Base-by-base conservation (phyloP, 2,888 invertebrate species). In the Acanthosepion lycidas region DNA sequence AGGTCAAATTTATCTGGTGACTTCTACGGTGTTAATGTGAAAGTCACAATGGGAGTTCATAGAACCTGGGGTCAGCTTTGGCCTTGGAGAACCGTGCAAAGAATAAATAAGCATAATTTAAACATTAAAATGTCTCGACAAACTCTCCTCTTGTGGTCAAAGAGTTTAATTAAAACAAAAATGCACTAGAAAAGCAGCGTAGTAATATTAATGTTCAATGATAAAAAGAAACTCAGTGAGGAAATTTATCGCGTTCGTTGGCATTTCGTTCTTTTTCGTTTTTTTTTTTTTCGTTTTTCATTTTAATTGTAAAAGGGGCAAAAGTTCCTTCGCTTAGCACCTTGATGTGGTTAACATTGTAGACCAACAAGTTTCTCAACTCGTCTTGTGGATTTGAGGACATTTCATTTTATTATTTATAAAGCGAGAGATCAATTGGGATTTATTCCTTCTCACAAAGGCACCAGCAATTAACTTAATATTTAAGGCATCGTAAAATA, bases 91-190 rank as follows among this genome's bases (percentile, higher is more conserved):
- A 78, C 15, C 78, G n/a, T 78, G n/a, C 12, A 78, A 78, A 18
- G 78, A n/a, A 78, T 78, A 78, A n/a, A 78, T 78, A n/a, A 33
- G 33, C 78, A 78, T 78, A 78, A 78, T 78, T n/a, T 78, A n/a
- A 78, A 18, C 78, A 78, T 78, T 78, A 78, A 33, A 78, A n/a
- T n/a, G 78, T 78, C n/a, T 33, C 78, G n/a, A 4, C n/a, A 15
- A 78, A 78, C n/a, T 6, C n/a, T 78, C n/a, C 78, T 33, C n/a
- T n/a, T 12, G 78, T 78, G n/a, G 78, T 78, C n/a, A 78, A 18
- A 78, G 15, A 78, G 5, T 78, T n/a, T 78, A 78, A 78, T 78
- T 15, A 15, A 78, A 78, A 78, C 78, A 78, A 78, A 78, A n/a
- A 1, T 1, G 33, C 4, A 33, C 3, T n/a, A 78, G 18, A 78